These are phyloP conservation scores for Zele albiditarsus DNA, from an alignment of 2,888 invertebrate genomes.

Conservation along the genomic window DNA sequence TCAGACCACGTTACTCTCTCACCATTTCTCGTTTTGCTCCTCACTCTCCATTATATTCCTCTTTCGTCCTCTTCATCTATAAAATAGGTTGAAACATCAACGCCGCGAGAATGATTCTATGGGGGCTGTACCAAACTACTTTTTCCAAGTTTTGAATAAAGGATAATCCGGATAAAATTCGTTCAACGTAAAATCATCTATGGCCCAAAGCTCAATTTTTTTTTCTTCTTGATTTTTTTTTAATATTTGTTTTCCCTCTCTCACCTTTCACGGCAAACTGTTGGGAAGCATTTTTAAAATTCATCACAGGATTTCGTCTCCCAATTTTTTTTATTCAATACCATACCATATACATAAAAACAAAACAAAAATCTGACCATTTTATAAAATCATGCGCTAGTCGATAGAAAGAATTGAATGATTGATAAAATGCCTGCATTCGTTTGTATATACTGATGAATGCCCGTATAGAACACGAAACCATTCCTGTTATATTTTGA, in stretches of 20 bases:
- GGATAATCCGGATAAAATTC: conserved; percentile 55
- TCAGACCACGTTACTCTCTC: not conserved
- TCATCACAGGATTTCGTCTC: too few species aligned
- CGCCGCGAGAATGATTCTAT: not conserved
- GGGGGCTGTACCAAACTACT: conserved; percentile 16
- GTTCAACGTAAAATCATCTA: conserved; percentile 53
- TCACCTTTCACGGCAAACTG: too few species aligned
- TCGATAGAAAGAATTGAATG: not conserved
- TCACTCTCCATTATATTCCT: not conserved
- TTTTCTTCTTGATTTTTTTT: conserved; percentile 42
- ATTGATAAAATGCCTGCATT: not conserved
- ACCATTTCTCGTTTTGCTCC: not conserved
- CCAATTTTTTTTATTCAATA: too few species aligned
- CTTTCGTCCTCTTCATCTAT: not conserved
- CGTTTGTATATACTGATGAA: too few species aligned
- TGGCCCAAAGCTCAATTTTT: conserved; percentile 24
- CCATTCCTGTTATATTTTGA: too few species aligned
- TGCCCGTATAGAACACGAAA: too few species aligned
- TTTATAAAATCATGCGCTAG: not conserved
- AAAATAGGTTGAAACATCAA: conserved; percentile 2
- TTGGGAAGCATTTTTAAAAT: too few species aligned
- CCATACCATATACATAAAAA: too few species aligned
- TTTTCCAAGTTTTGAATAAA: conserved; percentile 52
- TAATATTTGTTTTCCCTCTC: too few species aligned
- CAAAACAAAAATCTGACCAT: too few species aligned